Evolutionary conservation across 2,113 vertebrate species (phyloP), one percentile per base, ranked within the genome.

Genomic region (Heterochromis multidens): DNA sequence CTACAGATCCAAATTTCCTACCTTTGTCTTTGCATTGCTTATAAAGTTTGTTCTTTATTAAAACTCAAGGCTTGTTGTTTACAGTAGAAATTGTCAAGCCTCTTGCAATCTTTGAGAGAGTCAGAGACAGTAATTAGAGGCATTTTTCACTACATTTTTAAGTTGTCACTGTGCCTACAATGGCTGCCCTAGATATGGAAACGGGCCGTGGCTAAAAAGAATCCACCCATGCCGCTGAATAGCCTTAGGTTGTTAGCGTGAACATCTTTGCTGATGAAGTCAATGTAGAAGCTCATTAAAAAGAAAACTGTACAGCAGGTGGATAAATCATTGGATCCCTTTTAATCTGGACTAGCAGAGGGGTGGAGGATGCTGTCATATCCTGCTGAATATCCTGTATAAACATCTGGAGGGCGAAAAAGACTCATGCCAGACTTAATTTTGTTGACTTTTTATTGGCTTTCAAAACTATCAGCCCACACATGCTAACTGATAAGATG

Each of bases 401-500:
- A 46, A 79, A 89, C 86, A 90, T 81, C 88, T 89, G 85, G 40
- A 88, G 79, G 83, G 87, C 62, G 25, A 43, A 85, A n/a, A 79
- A 54, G 37, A 49, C 65, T 89, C 49, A 5, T 59, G 21, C 62
- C 33, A 79, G 40, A 76, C 58, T 76, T 81, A 1, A 78, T 86
- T 85, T 82, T 1, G 16, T 77, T 59, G 65, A 84, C 77, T 79
- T 63, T 78, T 77, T 8, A 63, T 74, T 74, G 70, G 46, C 25
- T 74, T 52, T 74, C 25, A 74, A 43, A 86, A 80, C 59, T n/a
- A 35, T 60, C 81, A 49, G 5, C 89, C 89, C 80, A 85, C 82
- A 80, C 61, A 25, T 17, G 60, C 67, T 33, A 17, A n/a, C 52
- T 78, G 78, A 88, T 87, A 54, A 82, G 60, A 87, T 35, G 67